Conservation (phyloP, 1,140 invertebrate species). For the Monomorium pharaonis region DNA sequence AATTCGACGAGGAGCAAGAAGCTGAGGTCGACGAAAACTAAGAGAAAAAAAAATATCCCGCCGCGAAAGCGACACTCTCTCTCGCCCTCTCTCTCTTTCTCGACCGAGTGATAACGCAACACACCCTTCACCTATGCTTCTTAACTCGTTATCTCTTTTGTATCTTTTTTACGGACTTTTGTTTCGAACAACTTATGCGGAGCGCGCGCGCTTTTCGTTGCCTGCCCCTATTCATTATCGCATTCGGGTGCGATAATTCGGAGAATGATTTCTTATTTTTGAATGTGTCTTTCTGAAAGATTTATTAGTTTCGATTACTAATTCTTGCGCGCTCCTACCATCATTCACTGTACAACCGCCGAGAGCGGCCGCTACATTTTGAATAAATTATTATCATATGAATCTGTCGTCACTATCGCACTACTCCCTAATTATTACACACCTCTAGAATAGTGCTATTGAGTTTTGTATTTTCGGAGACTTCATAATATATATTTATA, state of each 20-base stretch:
- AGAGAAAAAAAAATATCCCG: constrained; percentile 47
- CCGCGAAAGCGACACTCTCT: constrained; percentile 22
- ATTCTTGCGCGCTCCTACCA: constrained; percentile 63
- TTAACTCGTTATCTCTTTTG: constrained; percentile 67
- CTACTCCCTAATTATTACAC: constrained; percentile 51
- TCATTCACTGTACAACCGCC: constrained; percentile 74
- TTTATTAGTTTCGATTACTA: constrained; percentile 56
- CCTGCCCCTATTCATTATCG: constrained; percentile 15
- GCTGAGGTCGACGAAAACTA: constrained; percentile 87
- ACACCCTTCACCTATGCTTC: constrained; percentile 62
- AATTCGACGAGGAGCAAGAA: constrained; percentile 92
- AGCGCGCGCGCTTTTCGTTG: constrained; percentile 57
- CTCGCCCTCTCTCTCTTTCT: constrained; percentile 33
- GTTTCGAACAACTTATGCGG: constrained; percentile 40
- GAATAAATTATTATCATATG: constrained; percentile 80
- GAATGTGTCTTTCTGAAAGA: constrained; percentile 44
- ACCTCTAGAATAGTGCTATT: constrained; percentile 31
- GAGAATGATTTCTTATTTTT: constrained; percentile 49
- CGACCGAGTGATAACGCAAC: constrained; percentile 52
- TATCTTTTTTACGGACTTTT: constrained; percentile 67
- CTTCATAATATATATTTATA: constrained; percentile 64
- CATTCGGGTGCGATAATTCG: constrained; percentile 32
- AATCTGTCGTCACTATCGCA: constrained; percentile 60
- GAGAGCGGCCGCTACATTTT: constrained; percentile 71
- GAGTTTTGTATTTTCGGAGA: constrained; percentile 61